Base-by-base conservation (phyloP, 2,113 vertebrate genomes). In the Sciurus niger region DNA sequence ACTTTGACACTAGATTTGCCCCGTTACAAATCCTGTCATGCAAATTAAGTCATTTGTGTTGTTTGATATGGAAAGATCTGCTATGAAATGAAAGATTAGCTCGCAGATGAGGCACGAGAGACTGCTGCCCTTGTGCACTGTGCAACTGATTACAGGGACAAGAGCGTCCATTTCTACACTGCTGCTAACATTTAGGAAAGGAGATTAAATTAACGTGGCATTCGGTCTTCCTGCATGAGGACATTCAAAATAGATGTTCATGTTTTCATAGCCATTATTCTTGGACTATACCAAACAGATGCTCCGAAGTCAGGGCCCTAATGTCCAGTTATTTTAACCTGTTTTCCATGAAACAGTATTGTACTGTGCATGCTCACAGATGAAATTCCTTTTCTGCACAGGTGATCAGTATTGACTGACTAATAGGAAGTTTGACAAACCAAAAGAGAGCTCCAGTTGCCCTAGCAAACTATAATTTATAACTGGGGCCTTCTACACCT, bases 1-100 rank as follows among this genome's bases (percentile, higher is more conserved):
- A 99, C 99, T 99, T 99, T 99, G 99, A 99, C 99, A 99, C 99
- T 99, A 99, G 99, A 99, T 99, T 99, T 99, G 99, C 99, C 99
- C 99, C 99, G 99, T 99, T 99, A 99, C 99, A 99, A 99, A 99
- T 99, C 99, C 99, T 99, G 99, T 99, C 99, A 99, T 99, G 99
- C 99, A 99, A 99, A 99, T 99, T 99, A 99, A 99, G 99, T 99
- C 99, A 99, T 99, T 99, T 99, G 99, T 99, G 99, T 99, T 99
- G 99, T 99, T 99, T 99, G 99, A 99, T 99, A 99, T 99, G 99
- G 99, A 99, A 99, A 99, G 99, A 99, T 99, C 99, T 99, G 99
- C 99, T 99, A 99, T 99, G 99, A 99, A 99, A 99, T 99, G 99
- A 99, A 99, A 99, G 99, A 99, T 99, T 99, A 99, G 99, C 99